These are phyloP conservation scores for Aporophyla nigra DNA, from an alignment of 2,888 invertebrate genomes.

Conservation along the genomic window DNA sequence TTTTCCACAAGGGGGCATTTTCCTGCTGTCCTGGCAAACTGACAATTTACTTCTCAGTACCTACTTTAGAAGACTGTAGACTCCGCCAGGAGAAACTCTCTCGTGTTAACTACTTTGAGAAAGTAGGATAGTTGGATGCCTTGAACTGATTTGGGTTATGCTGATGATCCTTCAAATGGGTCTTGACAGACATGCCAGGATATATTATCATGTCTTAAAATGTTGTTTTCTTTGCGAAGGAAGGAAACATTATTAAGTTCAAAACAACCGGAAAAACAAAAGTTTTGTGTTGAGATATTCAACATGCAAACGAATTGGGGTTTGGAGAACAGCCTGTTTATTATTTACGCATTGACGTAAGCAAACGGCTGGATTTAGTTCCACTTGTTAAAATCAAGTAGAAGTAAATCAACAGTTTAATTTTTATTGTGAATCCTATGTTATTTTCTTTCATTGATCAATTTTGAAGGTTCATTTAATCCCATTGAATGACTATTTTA, in stretches of 20 bases:
- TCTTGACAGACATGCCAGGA: neutral
- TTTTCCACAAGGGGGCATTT: too few species aligned
- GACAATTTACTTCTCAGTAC: too few species aligned
- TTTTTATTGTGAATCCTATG: too few species aligned
- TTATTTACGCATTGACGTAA: slow-evolving; percentile 39
- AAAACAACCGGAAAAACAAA: slow-evolving; percentile 18
- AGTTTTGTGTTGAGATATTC: slow-evolving; percentile 6
- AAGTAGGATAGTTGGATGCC: neutral
- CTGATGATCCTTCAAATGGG: neutral
- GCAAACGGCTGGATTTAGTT: neutral
- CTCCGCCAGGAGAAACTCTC: neutral
- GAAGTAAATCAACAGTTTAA: neutral
- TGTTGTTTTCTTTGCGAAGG: neutral
- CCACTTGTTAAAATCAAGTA: neutral
- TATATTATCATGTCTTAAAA: neutral
- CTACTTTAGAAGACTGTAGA: too few species aligned
- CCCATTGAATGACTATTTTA: too few species aligned
- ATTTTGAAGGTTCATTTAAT: too few species aligned
- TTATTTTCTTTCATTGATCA: too few species aligned
- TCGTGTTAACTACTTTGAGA: neutral
- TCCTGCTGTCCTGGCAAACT: neutral
- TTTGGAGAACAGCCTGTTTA: neutral
- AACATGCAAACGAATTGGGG: slow-evolving; percentile 8
- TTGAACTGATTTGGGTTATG: too few species aligned
- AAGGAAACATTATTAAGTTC: slow-evolving; percentile 6